Conservation (phyloP, 2,888 invertebrate genomes). For the Drosophila robusta region DNA sequence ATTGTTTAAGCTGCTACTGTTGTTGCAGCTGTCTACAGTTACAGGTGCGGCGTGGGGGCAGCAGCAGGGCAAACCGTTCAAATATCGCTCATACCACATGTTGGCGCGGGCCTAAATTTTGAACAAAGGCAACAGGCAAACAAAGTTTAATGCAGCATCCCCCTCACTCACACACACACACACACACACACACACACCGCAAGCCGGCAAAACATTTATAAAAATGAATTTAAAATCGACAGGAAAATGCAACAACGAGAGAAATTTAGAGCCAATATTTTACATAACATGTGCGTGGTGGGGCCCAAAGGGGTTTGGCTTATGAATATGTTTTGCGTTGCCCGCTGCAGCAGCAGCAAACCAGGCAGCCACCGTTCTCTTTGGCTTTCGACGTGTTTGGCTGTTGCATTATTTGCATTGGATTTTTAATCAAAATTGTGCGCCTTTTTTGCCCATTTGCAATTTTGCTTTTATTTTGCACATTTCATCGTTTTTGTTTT, state of each 20-base stretch:
- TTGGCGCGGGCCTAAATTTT: constrained; percentile 8
- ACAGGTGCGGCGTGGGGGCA: constrained; percentile 46
- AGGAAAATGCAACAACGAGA: constrained; percentile 59
- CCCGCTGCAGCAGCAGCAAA: neutral
- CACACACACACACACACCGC: constrained; percentile 35
- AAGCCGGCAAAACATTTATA: constrained; percentile 74
- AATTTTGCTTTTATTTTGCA: constrained; percentile 16
- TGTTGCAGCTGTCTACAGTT: constrained; percentile 38
- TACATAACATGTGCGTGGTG: constrained; percentile 33
- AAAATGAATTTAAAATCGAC: constrained; percentile 75
- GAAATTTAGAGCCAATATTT: constrained; percentile 52
- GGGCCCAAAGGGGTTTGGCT: neutral
- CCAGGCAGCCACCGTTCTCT: neutral
- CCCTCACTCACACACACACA: neutral
- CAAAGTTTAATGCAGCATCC: constrained; percentile 3
- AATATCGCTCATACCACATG: constrained; percentile 64
- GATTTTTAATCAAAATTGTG: constrained; percentile 74
- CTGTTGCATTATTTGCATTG: constrained; percentile 68
- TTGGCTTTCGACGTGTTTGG: constrained; percentile 6
- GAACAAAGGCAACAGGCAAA: constrained; percentile 28
- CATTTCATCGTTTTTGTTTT: constrained; percentile 34
- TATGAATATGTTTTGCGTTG: constrained; percentile 47
- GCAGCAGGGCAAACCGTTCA: constrained; percentile 36
- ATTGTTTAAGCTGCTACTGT: constrained; percentile 6
- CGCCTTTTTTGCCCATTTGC: constrained; percentile 16